phyloP scores from a whole-genome alignment of 2,113 vertebrate species.

The Rhinoderma darwinii region DNA sequence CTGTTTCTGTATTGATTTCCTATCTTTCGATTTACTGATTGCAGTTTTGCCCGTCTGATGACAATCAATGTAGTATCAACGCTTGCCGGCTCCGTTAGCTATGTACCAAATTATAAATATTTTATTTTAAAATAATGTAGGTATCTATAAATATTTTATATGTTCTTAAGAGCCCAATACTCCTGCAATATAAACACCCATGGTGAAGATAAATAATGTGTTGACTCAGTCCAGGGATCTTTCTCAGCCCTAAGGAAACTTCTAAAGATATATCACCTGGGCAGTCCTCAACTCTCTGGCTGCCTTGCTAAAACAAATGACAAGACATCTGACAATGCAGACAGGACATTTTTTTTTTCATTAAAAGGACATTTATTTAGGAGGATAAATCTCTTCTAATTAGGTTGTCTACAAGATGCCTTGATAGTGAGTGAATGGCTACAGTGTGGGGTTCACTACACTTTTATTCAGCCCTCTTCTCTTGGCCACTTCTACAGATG shows the following conservation, averaged over 20 bases:
- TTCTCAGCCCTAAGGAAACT: neutral
- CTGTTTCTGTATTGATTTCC: neutral
- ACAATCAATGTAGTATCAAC: neutral
- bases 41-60: neutral
- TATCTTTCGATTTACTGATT: neutral
- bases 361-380: no score
- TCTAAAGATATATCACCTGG: neutral
- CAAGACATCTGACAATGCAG: no score
- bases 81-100: neutral
- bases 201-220: neutral
- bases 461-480: no score
- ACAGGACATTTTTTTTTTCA: no score
- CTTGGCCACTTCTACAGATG: no score
- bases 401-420: no score
- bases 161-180: neutral
- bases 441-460: no score
- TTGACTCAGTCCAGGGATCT: neutral
- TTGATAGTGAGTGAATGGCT: no score
- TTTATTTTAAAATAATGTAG: neutral
- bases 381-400: no score
- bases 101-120: neutral
- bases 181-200: neutral
- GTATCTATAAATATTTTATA: neutral
- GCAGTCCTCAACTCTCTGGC: neutral
- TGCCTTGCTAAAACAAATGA: no score